These are phyloP conservation scores for Poicephalus meyeri DNA, from an alignment of 2,113 vertebrate genomes.

Conservation along the genomic window DNA sequence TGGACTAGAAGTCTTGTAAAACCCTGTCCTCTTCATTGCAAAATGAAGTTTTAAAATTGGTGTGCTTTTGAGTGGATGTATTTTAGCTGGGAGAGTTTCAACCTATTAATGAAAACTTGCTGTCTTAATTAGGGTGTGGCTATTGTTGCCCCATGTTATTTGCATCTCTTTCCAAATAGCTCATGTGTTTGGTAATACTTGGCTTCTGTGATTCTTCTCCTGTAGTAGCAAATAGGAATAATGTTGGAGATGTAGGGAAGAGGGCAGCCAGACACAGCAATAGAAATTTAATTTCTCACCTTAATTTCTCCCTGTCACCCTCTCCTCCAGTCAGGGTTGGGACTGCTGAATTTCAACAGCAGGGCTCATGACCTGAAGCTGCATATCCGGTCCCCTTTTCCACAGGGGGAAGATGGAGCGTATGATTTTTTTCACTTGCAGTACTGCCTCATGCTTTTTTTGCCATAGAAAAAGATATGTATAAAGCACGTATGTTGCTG, in stretches of 20 bases:
- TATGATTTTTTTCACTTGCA: not conserved
- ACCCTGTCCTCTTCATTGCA: not conserved
- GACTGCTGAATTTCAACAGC: not conserved
- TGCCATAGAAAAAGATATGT: not conserved
- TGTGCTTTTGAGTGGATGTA: not conserved
- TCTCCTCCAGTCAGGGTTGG: not conserved
- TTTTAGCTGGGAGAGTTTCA: not conserved
- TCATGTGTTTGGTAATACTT: not conserved
- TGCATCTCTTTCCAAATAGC: constrained; percentile 21
- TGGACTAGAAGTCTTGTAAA: not conserved
- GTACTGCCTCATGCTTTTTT: not conserved
- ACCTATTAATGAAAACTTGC: not conserved
- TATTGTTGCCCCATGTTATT: not conserved
- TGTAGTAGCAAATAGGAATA: not conserved
- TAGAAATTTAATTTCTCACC: not conserved
- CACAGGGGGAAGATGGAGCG: not conserved
- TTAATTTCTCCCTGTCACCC: not conserved
- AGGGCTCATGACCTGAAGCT: not conserved
- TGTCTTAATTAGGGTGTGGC: not conserved
- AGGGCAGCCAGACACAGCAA: not conserved
- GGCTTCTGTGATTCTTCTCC: not conserved
- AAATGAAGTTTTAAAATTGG: not conserved
- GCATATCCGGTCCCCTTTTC: not conserved
- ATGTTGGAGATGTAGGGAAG: not conserved
- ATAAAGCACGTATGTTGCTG: not conserved